phyloP scores from a whole-genome alignment of 2,113 vertebrate species.

The Entomyzon cyanotis region DNA sequence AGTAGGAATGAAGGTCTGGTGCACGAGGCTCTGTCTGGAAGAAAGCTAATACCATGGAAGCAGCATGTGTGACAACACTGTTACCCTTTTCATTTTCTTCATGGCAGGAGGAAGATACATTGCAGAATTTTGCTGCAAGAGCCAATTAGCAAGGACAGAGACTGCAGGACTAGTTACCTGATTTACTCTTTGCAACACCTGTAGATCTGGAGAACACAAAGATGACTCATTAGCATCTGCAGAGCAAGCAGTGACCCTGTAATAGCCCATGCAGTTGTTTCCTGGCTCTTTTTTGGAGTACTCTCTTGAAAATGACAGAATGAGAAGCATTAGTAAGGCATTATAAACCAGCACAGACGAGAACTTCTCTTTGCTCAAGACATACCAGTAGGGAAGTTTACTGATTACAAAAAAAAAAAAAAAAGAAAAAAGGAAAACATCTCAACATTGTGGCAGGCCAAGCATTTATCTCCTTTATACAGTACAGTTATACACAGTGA shows the following conservation, averaged over 20 bases:
- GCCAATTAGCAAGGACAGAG: neutral
- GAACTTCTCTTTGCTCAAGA: neutral
- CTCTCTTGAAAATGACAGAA: neutral
- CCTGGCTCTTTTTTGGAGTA: neutral
- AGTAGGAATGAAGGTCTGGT: neutral
- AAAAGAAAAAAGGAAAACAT: neutral
- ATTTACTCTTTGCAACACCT: neutral
- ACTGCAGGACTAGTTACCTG: neutral
- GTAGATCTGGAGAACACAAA: neutral
- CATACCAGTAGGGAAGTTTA: neutral
- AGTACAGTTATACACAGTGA: neutral
- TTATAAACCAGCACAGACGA: neutral
- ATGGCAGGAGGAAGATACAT: neutral
- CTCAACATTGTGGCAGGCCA: neutral
- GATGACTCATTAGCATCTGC: neutral
- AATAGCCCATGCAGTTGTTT: neutral
- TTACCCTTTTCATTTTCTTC: neutral
- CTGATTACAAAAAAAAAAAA: neutral
- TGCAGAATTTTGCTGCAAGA: neutral
- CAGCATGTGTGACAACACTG: neutral
- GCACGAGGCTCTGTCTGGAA: neutral
- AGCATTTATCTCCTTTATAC: neutral
- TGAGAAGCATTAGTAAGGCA: neutral
- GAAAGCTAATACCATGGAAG: neutral
- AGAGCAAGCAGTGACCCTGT: neutral